Base-by-base conservation (phyloP, 2,797 vertebrate genomes). In the Falco cherrug region DNA sequence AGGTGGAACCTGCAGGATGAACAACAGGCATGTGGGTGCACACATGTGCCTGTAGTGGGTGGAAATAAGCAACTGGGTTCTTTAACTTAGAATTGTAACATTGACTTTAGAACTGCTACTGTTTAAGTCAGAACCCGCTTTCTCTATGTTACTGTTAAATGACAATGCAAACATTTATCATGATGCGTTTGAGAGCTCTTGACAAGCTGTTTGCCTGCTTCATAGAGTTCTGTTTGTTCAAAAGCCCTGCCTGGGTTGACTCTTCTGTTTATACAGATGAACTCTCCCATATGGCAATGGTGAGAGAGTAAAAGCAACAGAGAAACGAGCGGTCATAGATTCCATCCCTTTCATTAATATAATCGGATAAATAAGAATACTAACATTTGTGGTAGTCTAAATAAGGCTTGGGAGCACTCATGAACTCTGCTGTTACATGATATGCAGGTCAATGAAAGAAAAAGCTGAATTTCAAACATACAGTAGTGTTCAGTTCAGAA, bases 1-100 rank as follows among this genome's bases (percentile, higher is more conserved):
- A 22, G 11, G 33, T 48, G 24, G 51, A 92, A 75, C 29, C 24
- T 37, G 19, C 33, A 50, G 14, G 18, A 24, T 69, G 13, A 84
- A 73, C 47, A 89, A 22, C 0, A 24, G 9, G 11, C 17, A 71
- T 1, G 3, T 1, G 2, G 16, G 21, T 41, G 19, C 15, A 21
- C 0, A 6, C 22, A 47, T 16, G 16, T n/a, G 28, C 5, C 3
- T 2, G 41, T 14, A 45, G 4, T 2, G 24, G 16, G 19, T 11
- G 51, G 41, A 41, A 83, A 83, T 25, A 43, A 47, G 21, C 29
- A 73, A 45, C 0, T 6, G 22, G 61, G 43, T 50, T 50, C 53
- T 63, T 70, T 70, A 24, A 83, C 33, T 81, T 75, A 12, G 31
- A 45, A 21, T 20, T 16, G 3, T 35, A 89, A 84, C 26, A 51